Evolutionary conservation across 2,113 vertebrate species (phyloP).

Genomic region (Dryoscopus gambensis): DNA sequence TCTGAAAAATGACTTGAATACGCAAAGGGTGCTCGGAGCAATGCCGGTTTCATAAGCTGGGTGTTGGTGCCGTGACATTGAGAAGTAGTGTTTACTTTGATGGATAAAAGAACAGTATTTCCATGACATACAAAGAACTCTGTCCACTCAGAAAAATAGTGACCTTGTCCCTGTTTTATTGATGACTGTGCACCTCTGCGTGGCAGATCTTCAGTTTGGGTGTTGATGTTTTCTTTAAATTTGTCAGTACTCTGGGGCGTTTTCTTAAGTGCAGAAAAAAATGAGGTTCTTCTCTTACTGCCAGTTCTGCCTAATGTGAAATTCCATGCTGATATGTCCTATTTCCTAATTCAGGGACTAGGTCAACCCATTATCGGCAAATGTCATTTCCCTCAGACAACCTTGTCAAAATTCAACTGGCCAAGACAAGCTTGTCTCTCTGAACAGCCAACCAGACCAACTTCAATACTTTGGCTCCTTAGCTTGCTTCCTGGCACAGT

Average conservation of each 20-base stretch:
- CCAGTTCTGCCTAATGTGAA: background rate
- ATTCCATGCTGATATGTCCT: background rate
- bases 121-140: background rate
- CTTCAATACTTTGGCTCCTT: background rate
- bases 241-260: background rate
- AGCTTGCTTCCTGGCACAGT: background rate
- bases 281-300: background rate
- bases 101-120: background rate
- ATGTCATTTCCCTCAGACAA: background rate
- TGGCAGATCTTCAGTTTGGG: background rate
- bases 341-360: background rate
- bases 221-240: background rate
- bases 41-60: background rate
- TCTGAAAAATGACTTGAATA: background rate
- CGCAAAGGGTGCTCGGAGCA: background rate
- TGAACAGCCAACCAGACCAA: background rate
- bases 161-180: background rate
- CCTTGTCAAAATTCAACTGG: background rate
- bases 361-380: background rate
- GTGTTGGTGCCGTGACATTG: background rate
- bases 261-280: background rate
- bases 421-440: background rate
- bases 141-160: background rate
- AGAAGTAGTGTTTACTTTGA: background rate
- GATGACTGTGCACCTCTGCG: background rate